These are phyloP conservation scores for Epinotia nisella DNA, from an alignment of 2,888 invertebrate species.

Conservation along the genomic window DNA sequence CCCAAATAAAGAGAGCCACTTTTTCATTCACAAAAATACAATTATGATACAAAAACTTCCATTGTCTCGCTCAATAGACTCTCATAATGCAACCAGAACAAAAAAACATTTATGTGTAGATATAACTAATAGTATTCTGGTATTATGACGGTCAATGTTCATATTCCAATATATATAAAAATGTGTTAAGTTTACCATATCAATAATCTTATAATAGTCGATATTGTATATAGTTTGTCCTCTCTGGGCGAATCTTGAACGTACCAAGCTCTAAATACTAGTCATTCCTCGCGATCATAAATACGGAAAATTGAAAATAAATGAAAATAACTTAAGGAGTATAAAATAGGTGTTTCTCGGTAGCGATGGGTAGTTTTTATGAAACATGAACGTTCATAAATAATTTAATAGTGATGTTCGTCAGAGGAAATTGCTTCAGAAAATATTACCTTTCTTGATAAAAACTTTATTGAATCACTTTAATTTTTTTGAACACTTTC, in stretches of 20 bases:
- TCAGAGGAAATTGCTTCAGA: not conserved
- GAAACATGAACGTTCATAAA: not conserved
- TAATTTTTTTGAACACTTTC: no score
- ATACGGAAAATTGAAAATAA: conserved; percentile 63
- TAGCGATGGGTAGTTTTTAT: not conserved
- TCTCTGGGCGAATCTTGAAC: conserved; percentile 12
- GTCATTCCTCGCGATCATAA: conserved; percentile 59
- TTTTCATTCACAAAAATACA: no score
- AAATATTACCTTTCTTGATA: not conserved
- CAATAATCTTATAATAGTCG: not conserved
- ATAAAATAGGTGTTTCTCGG: conserved; percentile 42
- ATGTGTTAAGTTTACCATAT: no score
- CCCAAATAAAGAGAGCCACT: no score
- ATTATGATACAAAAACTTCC: no score
- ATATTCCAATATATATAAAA: no score
- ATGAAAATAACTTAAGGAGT: conserved; percentile 58
- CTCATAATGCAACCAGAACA: no score
- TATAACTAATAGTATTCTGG: no score
- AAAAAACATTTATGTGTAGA: no score
- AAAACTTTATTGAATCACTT: not conserved
- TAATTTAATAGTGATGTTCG: not conserved
- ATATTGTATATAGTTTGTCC: conserved; percentile 7
- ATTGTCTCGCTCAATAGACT: no score
- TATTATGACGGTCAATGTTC: no score
- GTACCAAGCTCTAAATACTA: conserved; percentile 59